Percentiles rank a stretch among this genome's conserved stretches.
Evolutionary conservation across 2,888 invertebrate species (phyloP).

Genomic region (Alentia gelatinosa): DNA sequence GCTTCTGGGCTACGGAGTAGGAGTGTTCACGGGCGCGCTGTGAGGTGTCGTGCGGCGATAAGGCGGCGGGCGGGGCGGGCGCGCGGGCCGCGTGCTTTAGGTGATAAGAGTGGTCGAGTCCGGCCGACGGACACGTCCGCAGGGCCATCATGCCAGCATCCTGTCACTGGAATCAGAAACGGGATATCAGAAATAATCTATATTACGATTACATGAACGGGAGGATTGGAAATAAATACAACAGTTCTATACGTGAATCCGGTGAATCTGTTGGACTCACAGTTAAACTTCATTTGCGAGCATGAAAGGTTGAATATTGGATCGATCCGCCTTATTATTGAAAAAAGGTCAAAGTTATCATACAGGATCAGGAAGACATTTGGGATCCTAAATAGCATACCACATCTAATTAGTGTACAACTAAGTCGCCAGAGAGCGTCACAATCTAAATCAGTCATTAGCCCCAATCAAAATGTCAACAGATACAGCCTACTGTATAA

Average conservation of each 20-base stretch:
- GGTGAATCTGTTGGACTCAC: not conserved
- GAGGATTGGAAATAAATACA: not conserved
- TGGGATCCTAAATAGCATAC: too few species aligned
- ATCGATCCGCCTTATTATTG: not conserved
- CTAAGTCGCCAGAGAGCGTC: too few species aligned
- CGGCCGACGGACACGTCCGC: not conserved
- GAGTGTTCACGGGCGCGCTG: conserved; percentile 38
- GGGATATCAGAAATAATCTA: not conserved
- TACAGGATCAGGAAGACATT: too few species aligned
- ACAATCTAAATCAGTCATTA: too few species aligned
- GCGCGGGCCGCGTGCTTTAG: not conserved
- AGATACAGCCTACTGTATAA: too few species aligned
- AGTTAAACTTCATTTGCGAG: not conserved
- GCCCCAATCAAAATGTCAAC: too few species aligned
- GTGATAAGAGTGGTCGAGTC: conserved; percentile 41
- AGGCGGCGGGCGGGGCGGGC: not conserved
- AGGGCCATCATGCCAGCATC: conserved; percentile 32
- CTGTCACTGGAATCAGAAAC: not conserved
- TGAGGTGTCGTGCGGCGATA: not conserved
- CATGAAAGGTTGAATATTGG: not conserved
- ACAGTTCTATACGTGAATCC: not conserved
- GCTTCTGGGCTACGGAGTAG: conserved; percentile 35
- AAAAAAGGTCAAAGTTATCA: not conserved
- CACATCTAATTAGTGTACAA: too few species aligned
- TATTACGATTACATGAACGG: not conserved